Evolutionary conservation across 2,888 invertebrate genomes (phyloP).

Genomic region (Macrophya annulata): DNA sequence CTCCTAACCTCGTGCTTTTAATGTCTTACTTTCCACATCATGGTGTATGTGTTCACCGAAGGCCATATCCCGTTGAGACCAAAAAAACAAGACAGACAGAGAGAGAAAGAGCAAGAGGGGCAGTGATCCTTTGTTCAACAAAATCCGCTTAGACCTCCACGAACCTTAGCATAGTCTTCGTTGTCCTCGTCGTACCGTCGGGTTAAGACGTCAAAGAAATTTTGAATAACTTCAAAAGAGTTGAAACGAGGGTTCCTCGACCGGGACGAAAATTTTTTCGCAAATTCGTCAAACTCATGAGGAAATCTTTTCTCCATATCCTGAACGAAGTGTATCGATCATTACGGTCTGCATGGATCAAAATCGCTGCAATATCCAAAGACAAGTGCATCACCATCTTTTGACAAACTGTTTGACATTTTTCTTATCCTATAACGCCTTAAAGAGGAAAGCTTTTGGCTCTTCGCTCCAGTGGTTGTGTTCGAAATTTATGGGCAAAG

Average conservation of each 20-base stretch:
- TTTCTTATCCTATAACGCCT: background rate
- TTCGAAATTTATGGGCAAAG: constrained; percentile 1
- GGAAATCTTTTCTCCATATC: background rate
- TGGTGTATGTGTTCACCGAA: constrained; percentile 3
- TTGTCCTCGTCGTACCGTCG: background rate
- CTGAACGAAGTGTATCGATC: background rate
- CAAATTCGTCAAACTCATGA: background rate
- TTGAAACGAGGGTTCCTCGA: background rate
- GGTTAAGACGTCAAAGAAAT: constrained; percentile 61
- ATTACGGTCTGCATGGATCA: background rate
- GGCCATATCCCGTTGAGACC: background rate
- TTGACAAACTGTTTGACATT: background rate
- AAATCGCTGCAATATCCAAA: background rate
- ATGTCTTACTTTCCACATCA: constrained; percentile 65
- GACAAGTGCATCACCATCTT: background rate
- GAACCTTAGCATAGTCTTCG: constrained; percentile 49
- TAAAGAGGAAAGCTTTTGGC: background rate
- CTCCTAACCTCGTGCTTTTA: constrained; percentile 60
- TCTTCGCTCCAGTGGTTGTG: background rate
- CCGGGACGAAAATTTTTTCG: background rate
- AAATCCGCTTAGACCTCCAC: constrained; percentile 66
- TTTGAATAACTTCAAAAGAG: constrained; percentile 62
- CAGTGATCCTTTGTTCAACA: constrained; percentile 64
- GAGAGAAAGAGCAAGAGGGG: background rate
- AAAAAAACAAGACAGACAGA: background rate